Base-by-base conservation (phyloP, 1,140 invertebrate species). In the Pygmarrhopalites habei region DNA sequence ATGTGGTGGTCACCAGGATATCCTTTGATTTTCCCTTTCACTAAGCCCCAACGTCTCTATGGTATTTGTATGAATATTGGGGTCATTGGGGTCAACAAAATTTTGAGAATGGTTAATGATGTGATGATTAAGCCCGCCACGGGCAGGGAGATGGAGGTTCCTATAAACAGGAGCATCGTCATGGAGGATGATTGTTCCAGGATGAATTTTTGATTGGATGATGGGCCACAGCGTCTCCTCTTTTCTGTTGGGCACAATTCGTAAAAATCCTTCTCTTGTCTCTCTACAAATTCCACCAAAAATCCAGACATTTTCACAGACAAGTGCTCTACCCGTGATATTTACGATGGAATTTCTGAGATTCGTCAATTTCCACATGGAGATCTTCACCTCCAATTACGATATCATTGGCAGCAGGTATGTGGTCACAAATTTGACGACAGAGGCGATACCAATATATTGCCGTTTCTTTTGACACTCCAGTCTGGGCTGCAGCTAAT, bases 231-330 rank as follows among this genome's bases (percentile, higher is more conserved):
- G 49, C 7, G 55, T 66, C 1, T 1, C 39, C 5, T 4, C 56
- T 1, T 14, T 30, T 28, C 49, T 2, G 29, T 66, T 29, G 1
- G 64, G 64, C 1, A 66, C 64, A 19, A 41, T n/a, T 28, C 29
- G 1, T 0, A 66, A 44, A 26, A 66, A 62, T 15, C 12, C 41
- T 44, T 62, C 60, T 28, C 56, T 63, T 3, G 59, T 49, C 56
- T 62, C 56, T 2, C 65, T 10, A n/a, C 60, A 62, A 39, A 66
- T 60, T 2, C 56, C 66, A 4, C 66, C 59, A 58, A 68, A 68
- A 1, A 67, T 30, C 61, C 66, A 67, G 1, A 64, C 12, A 64
- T 47, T 57, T 68, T 56, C 19, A 57, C 53, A 19, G 7, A 26
- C 1, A 61, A 39, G n/a, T n/a, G n/a, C n/a, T n/a, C n/a, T n/a